Conservation (phyloP, 2,888 invertebrate genomes). For the Capitulum mitella region DNA sequence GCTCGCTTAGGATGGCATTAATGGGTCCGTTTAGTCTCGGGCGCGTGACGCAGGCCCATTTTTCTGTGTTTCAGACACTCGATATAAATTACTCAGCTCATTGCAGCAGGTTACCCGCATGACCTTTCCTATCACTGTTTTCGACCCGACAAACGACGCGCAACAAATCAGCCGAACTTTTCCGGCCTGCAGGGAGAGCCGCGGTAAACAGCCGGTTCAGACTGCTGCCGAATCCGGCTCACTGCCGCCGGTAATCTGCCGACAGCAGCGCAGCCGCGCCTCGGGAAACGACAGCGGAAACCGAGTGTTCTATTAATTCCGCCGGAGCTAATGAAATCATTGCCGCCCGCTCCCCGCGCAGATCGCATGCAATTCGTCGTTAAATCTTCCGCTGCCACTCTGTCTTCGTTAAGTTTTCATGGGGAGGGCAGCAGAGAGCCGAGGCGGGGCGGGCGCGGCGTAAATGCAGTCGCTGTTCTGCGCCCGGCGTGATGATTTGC, state of each 20-base stretch:
- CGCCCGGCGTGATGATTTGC: not conserved
- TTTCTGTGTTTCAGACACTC: not conserved
- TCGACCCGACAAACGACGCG: too few relatives aligned
- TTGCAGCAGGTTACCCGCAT: not conserved
- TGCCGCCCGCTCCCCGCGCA: not conserved
- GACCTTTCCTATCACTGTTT: slow-evolving; percentile 4
- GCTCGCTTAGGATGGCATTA: not conserved
- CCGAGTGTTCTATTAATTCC: slow-evolving; percentile 7
- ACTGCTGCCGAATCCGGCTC: too few relatives aligned
- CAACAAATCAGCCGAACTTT: not conserved
- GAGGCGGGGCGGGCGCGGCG: not conserved
- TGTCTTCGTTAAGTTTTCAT: slow-evolving; percentile 10
- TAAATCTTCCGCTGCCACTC: not conserved
- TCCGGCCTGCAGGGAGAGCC: not conserved
- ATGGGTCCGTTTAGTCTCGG: not conserved
- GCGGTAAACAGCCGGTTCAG: too few relatives aligned
- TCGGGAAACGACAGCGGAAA: too few relatives aligned
- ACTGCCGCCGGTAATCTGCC: too few relatives aligned
- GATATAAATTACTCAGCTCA: not conserved
- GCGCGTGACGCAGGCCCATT: not conserved
- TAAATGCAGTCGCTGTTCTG: not conserved
- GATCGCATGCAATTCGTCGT: not conserved
- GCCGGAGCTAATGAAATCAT: slow-evolving; percentile 4
- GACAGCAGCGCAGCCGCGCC: too few relatives aligned
- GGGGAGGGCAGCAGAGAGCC: not conserved